Percentiles rank a stretch among this genome's conserved stretches.
These are phyloP conservation scores for Chloebia gouldiae DNA, from an alignment of 2,113 vertebrate species.

Conservation along the genomic window DNA sequence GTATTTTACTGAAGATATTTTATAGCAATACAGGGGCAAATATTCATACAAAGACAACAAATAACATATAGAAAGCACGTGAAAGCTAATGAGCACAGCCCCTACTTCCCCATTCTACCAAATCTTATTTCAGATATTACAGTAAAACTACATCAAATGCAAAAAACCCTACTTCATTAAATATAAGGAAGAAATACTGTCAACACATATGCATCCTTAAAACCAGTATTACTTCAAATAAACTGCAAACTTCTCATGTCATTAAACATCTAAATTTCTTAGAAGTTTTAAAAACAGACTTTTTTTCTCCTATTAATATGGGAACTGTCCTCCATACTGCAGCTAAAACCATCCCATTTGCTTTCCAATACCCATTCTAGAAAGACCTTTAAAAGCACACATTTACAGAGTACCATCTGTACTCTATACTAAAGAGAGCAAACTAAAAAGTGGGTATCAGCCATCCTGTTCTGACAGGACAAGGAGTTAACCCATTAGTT, in stretches of 20 bases:
- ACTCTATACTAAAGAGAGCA: neutral
- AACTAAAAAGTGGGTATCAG: neutral
- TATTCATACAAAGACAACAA: neutral
- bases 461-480: neutral
- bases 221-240: neutral
- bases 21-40: neutral
- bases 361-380: neutral
- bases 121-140: neutral
- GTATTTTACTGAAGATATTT: neutral
- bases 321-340: neutral
- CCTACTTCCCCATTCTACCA: neutral
- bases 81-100: neutral
- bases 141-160: neutral
- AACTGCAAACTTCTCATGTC: neutral
- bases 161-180: neutral
- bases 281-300: neutral
- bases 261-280: neutral
- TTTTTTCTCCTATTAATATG: neutral
- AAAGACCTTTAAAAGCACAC: neutral
- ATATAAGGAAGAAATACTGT: neutral
- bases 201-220: neutral
- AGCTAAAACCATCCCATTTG: neutral
- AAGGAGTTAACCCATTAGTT: slow-evolving; percentile 30
- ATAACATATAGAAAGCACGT: neutral
- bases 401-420: neutral